Conservation (phyloP, 2,888 invertebrate genomes). For the Luffia ferchaultella region DNA sequence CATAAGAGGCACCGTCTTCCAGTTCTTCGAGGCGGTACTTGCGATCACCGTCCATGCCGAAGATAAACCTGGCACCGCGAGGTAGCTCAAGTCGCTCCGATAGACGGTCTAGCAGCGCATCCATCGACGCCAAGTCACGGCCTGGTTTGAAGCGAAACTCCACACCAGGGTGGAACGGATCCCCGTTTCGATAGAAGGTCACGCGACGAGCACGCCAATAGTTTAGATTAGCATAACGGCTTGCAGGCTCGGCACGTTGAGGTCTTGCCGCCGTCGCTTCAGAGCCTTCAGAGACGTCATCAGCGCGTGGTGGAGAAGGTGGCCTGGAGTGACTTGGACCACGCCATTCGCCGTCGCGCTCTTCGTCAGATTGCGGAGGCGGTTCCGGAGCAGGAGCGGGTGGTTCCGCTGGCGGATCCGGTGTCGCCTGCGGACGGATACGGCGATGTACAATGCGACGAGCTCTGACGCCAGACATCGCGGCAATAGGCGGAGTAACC, state of each 20-base stretch:
- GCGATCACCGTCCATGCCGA: slow-evolving; percentile 90
- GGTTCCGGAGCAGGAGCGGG: slow-evolving; percentile 36
- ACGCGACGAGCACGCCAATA: slow-evolving; percentile 89
- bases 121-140: slow-evolving; percentile 85
- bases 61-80: slow-evolving; percentile 88
- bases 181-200: slow-evolving; percentile 93
- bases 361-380: slow-evolving; percentile 53
- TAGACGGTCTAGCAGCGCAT: slow-evolving; percentile 84
- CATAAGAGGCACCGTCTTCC: slow-evolving; percentile 91
- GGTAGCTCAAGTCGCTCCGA: slow-evolving; percentile 89
- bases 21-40: slow-evolving; percentile 86
- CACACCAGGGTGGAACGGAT: slow-evolving; percentile 89
- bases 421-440: slow-evolving; percentile 46
- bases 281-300: slow-evolving; percentile 55
- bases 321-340: slow-evolving; percentile 52
- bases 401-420: slow-evolving; percentile 48
- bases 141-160: slow-evolving; percentile 89
- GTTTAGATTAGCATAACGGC: slow-evolving; percentile 80
- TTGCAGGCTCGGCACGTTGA: slow-evolving; percentile 63
- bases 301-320: slow-evolving; percentile 45
- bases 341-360: slow-evolving; percentile 62
- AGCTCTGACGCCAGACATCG: slow-evolving; percentile 36
- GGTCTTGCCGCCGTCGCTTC: slow-evolving; percentile 68
- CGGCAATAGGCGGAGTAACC: slow-evolving; percentile 59
- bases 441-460: slow-evolving; percentile 32